A percentile compares a stretch with the other conserved stretches of the same genome.
Conservation (phyloP, 2,113 vertebrate species). For the Proterorhinus semilunaris region DNA sequence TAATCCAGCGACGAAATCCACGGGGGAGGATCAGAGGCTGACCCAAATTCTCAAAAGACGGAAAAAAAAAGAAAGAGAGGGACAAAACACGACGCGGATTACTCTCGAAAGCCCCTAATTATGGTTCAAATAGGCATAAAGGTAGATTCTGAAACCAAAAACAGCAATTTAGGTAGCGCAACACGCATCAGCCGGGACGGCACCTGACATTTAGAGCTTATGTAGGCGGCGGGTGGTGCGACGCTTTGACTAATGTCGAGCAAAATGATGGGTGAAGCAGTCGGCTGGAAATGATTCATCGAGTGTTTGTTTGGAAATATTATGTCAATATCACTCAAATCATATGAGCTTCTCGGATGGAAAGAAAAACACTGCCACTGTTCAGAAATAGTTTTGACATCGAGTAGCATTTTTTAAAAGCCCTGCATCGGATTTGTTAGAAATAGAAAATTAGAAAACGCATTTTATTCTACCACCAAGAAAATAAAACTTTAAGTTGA, state of each 20-base stretch:
- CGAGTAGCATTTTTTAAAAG: too few relatives aligned
- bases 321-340: background rate
- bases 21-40: slow-evolving; percentile 61
- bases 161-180: slow-evolving; percentile 5
- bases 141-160: background rate
- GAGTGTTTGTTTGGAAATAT: background rate
- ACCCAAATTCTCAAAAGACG: slow-evolving; percentile 62
- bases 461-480: too few relatives aligned
- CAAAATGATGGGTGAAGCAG: background rate
- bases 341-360: too few relatives aligned
- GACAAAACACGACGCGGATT: slow-evolving; percentile 60
- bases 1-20: slow-evolving; percentile 58
- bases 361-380: too few relatives aligned
- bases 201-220: slow-evolving; percentile 7
- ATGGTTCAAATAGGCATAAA: background rate
- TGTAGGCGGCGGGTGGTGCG: background rate
- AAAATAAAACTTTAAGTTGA: too few relatives aligned
- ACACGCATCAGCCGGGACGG: background rate
- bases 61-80: slow-evolving; percentile 20
- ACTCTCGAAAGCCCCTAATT: slow-evolving; percentile 52
- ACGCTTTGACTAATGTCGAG: background rate
- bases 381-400: too few relatives aligned
- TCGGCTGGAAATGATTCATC: background rate
- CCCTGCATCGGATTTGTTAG: too few relatives aligned
- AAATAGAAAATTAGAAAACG: too few relatives aligned